Base-by-base conservation (phyloP, 2,797 vertebrate genomes). In the Pseudomugil tenellus region DNA sequence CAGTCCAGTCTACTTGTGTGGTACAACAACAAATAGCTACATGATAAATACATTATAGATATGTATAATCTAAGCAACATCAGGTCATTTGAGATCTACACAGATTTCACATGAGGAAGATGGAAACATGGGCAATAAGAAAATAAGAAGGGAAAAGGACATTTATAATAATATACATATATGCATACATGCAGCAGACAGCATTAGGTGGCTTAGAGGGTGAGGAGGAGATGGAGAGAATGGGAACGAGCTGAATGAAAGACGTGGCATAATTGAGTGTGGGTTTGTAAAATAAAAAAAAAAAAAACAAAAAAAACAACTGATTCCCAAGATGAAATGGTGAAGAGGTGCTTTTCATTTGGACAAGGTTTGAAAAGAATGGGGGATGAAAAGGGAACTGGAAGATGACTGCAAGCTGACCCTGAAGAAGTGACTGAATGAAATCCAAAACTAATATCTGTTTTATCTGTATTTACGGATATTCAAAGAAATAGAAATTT, bases 261-360 rank as follows among this genome's bases (percentile, higher is more conserved):
- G 21, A 70, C 7, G 19, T 59, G 35, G 35, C 39, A 67, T 1
- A 3, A 74, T 59, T 53, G 23, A 64, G 26, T 49, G 43, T 35
- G 7, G 54, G 29, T 76, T 71, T 76, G 57, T 77, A 32, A 70
- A 78, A 70, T 79, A 61, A 51, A 59, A 48, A 32, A 35, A 31
- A 31, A 31, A 31, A 31, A 31, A 31, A 32, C n/a, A n/a, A n/a
- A n/a, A n/a, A n/a, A n/a, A n/a, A n/a, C n/a, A n/a, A 25, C 35
- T 16, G 52, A 51, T 67, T 82, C 54, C 4, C 2, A 6, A 53
- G 55, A 63, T 53, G 68, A 64, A 79, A 51, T 46, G 73, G 73
- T 74, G 73, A 82, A 66, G 41, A 32, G 51, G 52, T 9, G 6
- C 4, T 41, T 41, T 17, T 19, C 13, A 41, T 41, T 41, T 41